Conservation (phyloP, 2,113 vertebrate genomes). For the Sula dactylatra region DNA sequence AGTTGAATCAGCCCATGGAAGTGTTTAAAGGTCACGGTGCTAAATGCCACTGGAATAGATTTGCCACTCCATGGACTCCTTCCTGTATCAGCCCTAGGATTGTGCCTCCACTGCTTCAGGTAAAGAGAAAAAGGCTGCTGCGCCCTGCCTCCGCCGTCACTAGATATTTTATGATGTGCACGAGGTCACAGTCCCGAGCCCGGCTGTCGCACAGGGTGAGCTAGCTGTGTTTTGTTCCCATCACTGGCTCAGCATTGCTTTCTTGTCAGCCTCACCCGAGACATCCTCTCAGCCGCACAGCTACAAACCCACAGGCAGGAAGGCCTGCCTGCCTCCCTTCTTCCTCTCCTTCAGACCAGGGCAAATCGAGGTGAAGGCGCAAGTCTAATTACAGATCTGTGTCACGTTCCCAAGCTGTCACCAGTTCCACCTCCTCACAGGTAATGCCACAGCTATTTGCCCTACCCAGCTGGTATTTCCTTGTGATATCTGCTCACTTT, state of each 20-base stretch:
- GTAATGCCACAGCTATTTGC: not conserved
- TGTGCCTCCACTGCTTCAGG: not conserved
- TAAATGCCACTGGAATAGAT: not conserved
- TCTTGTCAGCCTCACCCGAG: not conserved
- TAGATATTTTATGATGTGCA: rapidly evolving
- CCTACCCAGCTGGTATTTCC: not conserved
- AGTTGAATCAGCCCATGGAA: not conserved
- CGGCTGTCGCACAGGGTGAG: not conserved
- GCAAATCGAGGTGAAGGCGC: not conserved
- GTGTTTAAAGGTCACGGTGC: not conserved
- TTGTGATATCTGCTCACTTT: not conserved
- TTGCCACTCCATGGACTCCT: not conserved
- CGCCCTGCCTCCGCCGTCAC: not conserved
- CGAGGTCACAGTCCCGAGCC: not conserved
- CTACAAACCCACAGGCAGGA: not conserved
- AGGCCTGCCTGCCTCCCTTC: not conserved
- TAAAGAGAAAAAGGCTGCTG: not conserved
- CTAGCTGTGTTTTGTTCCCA: rapidly evolving
- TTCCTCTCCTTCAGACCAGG: not conserved
- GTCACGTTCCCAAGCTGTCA: not conserved
- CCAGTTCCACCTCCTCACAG: not conserved
- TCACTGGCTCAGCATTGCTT: rapidly evolving
- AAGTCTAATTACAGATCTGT: rapidly evolving
- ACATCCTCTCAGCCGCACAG: rapidly evolving
- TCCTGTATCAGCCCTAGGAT: not conserved